Evolutionary conservation across 1,140 invertebrate genomes (phyloP), one percentile per base, ranked within the genome.

Genomic region (Drosophila sp.): DNA sequence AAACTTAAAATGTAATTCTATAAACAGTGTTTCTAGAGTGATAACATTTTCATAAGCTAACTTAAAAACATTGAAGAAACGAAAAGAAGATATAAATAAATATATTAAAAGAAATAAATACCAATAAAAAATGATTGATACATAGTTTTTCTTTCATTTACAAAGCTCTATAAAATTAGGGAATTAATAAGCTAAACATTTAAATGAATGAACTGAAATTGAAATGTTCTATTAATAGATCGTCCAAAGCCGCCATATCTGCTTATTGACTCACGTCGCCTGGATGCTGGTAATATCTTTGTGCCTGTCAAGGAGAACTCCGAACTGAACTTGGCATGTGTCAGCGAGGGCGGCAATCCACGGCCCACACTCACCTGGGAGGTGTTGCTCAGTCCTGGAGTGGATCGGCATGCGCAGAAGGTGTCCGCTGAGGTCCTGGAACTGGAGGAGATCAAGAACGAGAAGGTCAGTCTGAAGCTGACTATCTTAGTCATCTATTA

Each of bases 221-320:
- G 25, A 25, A 53, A 46, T 25, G 32, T 32, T 27, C 2, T 36
- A 8, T 25, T 21, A 93, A 8, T 93, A 97, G 96, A 97, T 92
- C 93, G 95, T 34, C 96, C 96, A 18, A 94, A 95, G 57, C 94
- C 95, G 16, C 95, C 95, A 50, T 97, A 97, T 90, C 93, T 97
- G 76, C 93, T 96, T 80, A 96, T 97, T 89, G 96, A 97, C 91
- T 96, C 96, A 6, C 92, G 96, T 9, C 94, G 96, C 21, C 92
- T 97, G 76, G 96, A 97, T 93, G 95, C 96, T 0, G 95, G 96
- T 64, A 97, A 97, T 92, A 94, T 95, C 53, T 97, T 96, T 92
- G 95, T 97, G 73, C 96, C 96, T 0, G 96, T 96, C 7, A 94
- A 96, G 80, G 96, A 97, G 91, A 96, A 96, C 80, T 95, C 95